Evolutionary conservation across 2,888 invertebrate species (phyloP).

Genomic region (Habroteleia sp.): DNA sequence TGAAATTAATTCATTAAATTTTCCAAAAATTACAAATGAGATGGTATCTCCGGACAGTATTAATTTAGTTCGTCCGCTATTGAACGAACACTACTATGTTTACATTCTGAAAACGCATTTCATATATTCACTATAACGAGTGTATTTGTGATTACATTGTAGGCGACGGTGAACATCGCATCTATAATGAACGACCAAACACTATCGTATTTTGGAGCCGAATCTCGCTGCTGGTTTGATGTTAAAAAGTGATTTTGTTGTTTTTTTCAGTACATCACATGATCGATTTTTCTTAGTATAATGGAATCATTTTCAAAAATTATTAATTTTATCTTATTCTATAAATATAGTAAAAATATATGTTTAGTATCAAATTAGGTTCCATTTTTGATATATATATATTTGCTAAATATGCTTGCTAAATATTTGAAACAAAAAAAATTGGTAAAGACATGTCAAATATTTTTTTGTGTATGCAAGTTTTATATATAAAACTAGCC

Average conservation of each 20-base stretch:
- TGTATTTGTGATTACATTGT: conserved; percentile 63
- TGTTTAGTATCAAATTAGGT: too few relatives aligned
- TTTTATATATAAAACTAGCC: too few relatives aligned
- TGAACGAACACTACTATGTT: conserved; percentile 58
- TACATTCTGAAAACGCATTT: conserved; percentile 61
- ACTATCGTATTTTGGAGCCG: conserved; percentile 35
- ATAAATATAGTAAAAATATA: too few relatives aligned
- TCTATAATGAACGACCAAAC: conserved; percentile 49
- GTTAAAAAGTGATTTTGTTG: conserved; percentile 19
- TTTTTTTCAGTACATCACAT: too few relatives aligned
- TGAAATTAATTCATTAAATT: conserved; percentile 54
- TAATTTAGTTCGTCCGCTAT: conserved; percentile 54
- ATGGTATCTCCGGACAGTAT: conserved; percentile 43
- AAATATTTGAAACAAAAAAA: too few relatives aligned
- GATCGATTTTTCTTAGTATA: too few relatives aligned
- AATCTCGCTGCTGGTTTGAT: conserved; percentile 15
- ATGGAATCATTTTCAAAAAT: too few relatives aligned
- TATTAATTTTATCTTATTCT: too few relatives aligned
- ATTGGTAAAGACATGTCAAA: too few relatives aligned
- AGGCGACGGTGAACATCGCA: conserved; percentile 42
- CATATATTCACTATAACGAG: conserved; percentile 60
- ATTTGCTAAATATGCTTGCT: too few relatives aligned
- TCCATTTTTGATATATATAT: too few relatives aligned
- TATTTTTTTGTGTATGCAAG: too few relatives aligned
- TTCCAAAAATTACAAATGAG: conserved; percentile 53